A percentile compares a stretch with the other conserved stretches of the same genome.
Conservation (phyloP, 2,797 vertebrate species). For the Dicrostonyx torquatus region DNA sequence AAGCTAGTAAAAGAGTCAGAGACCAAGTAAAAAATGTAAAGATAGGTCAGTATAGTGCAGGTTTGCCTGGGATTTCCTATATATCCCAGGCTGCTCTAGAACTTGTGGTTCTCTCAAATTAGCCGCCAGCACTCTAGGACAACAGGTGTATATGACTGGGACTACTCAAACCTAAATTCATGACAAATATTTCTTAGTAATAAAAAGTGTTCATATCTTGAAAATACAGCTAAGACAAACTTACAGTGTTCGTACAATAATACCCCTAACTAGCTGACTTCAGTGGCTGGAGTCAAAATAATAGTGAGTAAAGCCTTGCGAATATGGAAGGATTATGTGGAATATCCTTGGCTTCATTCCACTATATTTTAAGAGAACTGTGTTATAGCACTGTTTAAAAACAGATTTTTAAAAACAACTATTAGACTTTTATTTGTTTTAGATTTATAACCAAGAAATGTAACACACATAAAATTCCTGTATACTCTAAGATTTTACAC, state of each 20-base stretch:
- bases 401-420: constrained; percentile 19
- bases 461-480: constrained; percentile 35
- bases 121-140: background rate
- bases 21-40: background rate
- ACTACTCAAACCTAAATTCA: constrained; percentile 15
- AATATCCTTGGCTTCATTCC: background rate
- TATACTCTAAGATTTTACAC: constrained; percentile 44
- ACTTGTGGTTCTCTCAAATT: background rate
- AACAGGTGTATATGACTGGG: background rate
- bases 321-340: background rate
- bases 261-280: constrained; percentile 2
- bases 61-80: background rate
- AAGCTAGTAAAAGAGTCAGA: background rate
- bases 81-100: background rate
- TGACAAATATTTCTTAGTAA: constrained; percentile 13
- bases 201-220: background rate
- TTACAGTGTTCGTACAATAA: background rate
- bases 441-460: constrained; percentile 68
- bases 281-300: background rate
- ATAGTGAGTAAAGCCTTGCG: background rate
- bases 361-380: constrained; percentile 22
- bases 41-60: background rate
- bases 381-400: background rate
- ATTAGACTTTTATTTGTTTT: constrained; percentile 45
- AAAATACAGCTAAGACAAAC: background rate